phyloP scores from a whole-genome alignment of 2,113 vertebrate genomes.

The Balaenoptera acutorostrata region DNA sequence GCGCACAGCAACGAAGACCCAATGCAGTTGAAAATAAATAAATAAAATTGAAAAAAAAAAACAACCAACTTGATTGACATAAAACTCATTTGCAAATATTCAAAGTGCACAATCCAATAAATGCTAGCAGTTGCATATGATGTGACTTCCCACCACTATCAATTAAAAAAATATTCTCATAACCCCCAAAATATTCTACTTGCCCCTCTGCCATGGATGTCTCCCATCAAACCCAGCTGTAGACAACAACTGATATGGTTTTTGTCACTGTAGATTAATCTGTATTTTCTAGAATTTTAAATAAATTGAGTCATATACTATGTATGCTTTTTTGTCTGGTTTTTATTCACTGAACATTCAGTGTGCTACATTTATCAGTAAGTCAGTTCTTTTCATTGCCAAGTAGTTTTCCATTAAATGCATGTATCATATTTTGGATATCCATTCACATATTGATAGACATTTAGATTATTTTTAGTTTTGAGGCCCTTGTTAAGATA shows the following conservation, averaged over 20 bases:
- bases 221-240: neutral
- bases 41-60: neutral
- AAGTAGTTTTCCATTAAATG: neutral
- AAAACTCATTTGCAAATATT: neutral
- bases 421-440: neutral
- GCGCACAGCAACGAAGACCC: no score
- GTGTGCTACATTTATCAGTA: neutral
- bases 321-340: neutral
- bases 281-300: neutral
- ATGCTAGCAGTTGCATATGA: neutral
- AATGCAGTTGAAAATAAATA: no score
- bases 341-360: neutral
- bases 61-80: neutral
- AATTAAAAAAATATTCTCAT: neutral
- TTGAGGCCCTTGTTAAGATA: neutral
- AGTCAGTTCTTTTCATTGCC: neutral
- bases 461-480: neutral
- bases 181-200: neutral
- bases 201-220: no score
- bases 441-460: neutral
- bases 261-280: neutral
- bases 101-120: neutral
- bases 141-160: neutral
- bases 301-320: neutral
- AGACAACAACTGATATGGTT: neutral